Base-by-base conservation (phyloP, 2,888 invertebrate species). In the Metacarcinus magister region DNA sequence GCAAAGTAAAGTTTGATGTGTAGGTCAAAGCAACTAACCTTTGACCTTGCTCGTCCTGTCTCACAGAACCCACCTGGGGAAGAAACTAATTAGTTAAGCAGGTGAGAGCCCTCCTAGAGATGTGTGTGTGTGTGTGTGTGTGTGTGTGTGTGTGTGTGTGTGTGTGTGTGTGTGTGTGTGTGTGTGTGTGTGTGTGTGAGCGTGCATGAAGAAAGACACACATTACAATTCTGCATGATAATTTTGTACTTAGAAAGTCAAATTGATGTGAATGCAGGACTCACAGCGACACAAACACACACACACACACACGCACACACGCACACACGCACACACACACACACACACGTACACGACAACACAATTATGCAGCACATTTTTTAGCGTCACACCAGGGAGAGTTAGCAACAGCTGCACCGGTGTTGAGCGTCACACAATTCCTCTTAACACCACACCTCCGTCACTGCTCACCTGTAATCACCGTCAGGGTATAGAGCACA, bases 251-350 rank as follows among this genome's bases (percentile, higher is more conserved):
- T 23, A 39, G 43, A 90, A 90, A 28, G 44, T 23, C 43, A 90
- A 13, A 90, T 1, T 23, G 23, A 23, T 19, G 39, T 90, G 43
- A 44, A 44, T 44, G 23, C 16, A 90, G 23, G n/a, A 67, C 67
- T 16, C 67, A 67, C n/a, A 67, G 16, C 19, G 4, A 67, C 19
- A n/a, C 67, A n/a, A 13, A 32, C 90, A 90, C 43, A 43, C 43
- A 39, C 19, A 90, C 90, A 90, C 90, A 39, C 43, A 90, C 39
- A 90, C 90, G 43, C 43, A 32, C 90, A 90, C 43, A 43, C 43
- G 16, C 19, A 90, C 90, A 90, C 90, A 39, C 43, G 43, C 39
- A 90, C 90, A 90, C 90, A 90, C 90, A 90, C 43, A 90, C 39
- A 90, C 90, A 90, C 44, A 90, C 90, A 90, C 90, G 16, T 16